Conservation (phyloP, 2,113 vertebrate genomes). For the Chascanopsetta lugubris region DNA sequence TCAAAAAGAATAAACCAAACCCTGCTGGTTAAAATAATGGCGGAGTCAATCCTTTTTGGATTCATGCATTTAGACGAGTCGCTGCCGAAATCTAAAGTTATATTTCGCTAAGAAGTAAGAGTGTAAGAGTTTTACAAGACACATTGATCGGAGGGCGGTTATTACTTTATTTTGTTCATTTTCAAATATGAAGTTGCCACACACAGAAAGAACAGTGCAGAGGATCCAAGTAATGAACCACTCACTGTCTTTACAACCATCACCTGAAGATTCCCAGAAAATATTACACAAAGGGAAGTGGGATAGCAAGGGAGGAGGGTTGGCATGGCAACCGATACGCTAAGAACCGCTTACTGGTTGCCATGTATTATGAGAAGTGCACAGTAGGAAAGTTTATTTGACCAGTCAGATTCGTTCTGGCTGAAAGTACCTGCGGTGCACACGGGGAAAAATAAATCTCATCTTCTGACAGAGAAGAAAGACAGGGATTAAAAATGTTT, state of each 20-base stretch:
- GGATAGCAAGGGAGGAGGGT: conserved; percentile 26
- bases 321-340: conserved; percentile 61
- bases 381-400: conserved; percentile 52
- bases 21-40: conserved; percentile 29
- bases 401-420: conserved; percentile 41
- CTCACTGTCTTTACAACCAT: neutral
- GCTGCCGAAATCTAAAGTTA: neutral
- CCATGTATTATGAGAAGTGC: conserved; percentile 51
- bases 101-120: neutral
- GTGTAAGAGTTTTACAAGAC: neutral
- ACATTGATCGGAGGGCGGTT: neutral
- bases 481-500: neutral
- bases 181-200: too few species aligned
- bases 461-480: neutral
- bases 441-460: conserved; percentile 10
- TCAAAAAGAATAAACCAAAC: conserved; percentile 5
- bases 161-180: conserved; percentile 10
- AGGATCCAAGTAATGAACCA: neutral
- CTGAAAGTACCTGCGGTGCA: conserved; percentile 58
- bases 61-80: conserved; percentile 8
- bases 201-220: too few species aligned
- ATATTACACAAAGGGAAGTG: neutral
- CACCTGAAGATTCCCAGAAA: neutral
- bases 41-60: conserved; percentile 2
- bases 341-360: conserved; percentile 50